These are phyloP conservation scores for Graphium colonna DNA, from an alignment of 2,888 invertebrate species.

Conservation along the genomic window DNA sequence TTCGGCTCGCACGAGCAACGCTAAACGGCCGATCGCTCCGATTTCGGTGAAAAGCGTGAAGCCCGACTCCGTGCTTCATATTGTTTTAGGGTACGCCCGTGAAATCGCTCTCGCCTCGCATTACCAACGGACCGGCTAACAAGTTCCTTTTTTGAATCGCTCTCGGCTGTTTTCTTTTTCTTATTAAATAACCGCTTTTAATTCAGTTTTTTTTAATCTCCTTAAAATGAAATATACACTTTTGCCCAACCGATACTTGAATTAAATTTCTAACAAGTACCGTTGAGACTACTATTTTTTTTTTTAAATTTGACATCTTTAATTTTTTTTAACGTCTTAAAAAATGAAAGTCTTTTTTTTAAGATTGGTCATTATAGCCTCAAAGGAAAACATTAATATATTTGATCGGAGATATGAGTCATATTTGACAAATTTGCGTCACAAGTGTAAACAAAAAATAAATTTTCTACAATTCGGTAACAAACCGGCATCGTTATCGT, in stretches of 20 bases:
- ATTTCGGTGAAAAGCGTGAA: conserved; percentile 20
- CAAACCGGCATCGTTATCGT: conserved; percentile 14
- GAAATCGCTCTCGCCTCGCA: conserved; percentile 3
- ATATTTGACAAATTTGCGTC: not conserved
- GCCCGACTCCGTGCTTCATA: conserved; percentile 6
- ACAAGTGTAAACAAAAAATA: not conserved
- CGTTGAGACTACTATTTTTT: no score
- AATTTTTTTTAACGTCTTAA: no score
- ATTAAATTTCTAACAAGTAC: no score
- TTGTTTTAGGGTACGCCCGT: conserved; percentile 11
- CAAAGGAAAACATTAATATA: not conserved
- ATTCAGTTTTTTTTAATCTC: no score
- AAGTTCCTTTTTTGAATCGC: not conserved
- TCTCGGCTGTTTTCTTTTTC: not conserved
- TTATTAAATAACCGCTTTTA: no score
- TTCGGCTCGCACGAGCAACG: conserved; percentile 22
- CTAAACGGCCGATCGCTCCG: conserved; percentile 16
- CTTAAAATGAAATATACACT: no score
- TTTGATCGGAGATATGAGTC: not conserved
- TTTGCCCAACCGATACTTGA: no score
- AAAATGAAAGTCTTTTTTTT: not conserved
- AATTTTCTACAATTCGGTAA: conserved; percentile 6
- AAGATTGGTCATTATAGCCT: not conserved
- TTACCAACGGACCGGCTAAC: conserved; percentile 2
- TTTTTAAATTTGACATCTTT: no score